These are phyloP conservation scores for Drosophila subsilvestris DNA, from an alignment of 2,888 invertebrate genomes.

Conservation along the genomic window DNA sequence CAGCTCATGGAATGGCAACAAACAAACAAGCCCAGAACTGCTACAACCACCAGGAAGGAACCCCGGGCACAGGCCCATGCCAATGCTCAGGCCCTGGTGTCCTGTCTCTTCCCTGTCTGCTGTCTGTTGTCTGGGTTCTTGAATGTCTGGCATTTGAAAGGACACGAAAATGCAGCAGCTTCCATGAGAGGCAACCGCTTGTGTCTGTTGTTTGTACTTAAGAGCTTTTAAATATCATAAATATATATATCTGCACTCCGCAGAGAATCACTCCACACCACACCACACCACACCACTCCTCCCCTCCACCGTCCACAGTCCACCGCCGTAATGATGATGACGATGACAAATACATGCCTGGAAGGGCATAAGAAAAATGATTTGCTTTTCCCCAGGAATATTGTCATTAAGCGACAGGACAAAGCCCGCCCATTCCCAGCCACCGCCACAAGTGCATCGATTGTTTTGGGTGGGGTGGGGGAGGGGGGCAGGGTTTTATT, in stretches of 20 bases:
- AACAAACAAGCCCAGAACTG: conserved; percentile 15
- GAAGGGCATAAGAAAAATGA: conserved; percentile 70
- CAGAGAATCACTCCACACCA: conserved; percentile 25
- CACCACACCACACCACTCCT: no score
- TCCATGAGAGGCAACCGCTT: conserved; percentile 50
- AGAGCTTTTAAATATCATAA: conserved; percentile 82
- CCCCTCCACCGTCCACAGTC: no score
- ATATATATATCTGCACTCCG: conserved; percentile 73
- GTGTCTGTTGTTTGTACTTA: conserved; percentile 81
- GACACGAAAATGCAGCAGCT: conserved; percentile 32
- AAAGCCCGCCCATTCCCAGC: background rate
- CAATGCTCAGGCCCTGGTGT: background rate
- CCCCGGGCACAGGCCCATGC: background rate
- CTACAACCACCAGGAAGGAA: conserved; percentile 19
- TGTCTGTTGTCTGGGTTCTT: conserved; percentile 13
- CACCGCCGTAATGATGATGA: conserved; percentile 58
- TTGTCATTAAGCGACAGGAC: conserved; percentile 26
- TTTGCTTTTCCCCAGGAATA: conserved; percentile 29
- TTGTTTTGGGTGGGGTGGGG: background rate
- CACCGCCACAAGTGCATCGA: background rate
- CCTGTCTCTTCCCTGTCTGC: conserved; percentile 10
- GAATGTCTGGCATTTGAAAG: conserved; percentile 36
- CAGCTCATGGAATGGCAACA: conserved; percentile 53
- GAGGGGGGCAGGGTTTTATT: background rate
- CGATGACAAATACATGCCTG: conserved; percentile 81